Evolutionary conservation across 2,797 vertebrate genomes (phyloP).

Genomic region (Taenioides sp.): DNA sequence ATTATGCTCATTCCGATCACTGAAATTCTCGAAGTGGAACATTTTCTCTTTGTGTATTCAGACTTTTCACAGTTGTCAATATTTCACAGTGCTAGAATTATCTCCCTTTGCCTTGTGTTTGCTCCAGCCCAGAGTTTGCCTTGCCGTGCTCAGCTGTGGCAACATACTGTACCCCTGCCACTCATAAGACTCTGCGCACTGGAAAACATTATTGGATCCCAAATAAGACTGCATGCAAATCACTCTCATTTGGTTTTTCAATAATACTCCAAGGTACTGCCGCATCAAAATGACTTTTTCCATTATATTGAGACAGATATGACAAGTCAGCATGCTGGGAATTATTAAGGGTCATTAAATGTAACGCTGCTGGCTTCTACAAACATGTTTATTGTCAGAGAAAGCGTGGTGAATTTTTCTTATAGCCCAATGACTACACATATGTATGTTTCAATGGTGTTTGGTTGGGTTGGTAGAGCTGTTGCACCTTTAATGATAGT

Average conservation of each 20-base stretch:
- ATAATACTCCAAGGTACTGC: slow-evolving; percentile 14
- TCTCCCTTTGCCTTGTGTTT: neutral
- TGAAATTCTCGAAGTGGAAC: neutral
- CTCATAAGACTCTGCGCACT: slow-evolving; percentile 4
- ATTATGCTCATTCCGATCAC: neutral
- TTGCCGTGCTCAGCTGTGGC: neutral
- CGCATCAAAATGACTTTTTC: slow-evolving; percentile 16
- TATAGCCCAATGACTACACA: neutral
- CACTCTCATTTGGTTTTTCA: slow-evolving; percentile 16
- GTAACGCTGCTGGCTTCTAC: slow-evolving; percentile 2
- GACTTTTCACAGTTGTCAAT: neutral
- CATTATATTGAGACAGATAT: slow-evolving; percentile 8
- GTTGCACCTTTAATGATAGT: neutral
- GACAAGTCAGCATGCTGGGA: slow-evolving; percentile 9
- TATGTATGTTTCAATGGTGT: neutral
- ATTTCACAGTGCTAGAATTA: neutral
- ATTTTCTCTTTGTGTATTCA: neutral
- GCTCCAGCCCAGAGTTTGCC: neutral
- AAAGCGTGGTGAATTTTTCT: neutral
- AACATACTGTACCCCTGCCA: slow-evolving; percentile 12
- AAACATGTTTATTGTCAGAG: neutral
- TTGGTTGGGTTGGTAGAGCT: neutral
- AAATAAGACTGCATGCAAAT: slow-evolving; percentile 7
- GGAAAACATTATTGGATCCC: slow-evolving; percentile 6
- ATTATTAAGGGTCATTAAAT: slow-evolving; percentile 25